Evolutionary conservation across 1,140 invertebrate species (phyloP).

Genomic region (Drosophila ficusphila): DNA sequence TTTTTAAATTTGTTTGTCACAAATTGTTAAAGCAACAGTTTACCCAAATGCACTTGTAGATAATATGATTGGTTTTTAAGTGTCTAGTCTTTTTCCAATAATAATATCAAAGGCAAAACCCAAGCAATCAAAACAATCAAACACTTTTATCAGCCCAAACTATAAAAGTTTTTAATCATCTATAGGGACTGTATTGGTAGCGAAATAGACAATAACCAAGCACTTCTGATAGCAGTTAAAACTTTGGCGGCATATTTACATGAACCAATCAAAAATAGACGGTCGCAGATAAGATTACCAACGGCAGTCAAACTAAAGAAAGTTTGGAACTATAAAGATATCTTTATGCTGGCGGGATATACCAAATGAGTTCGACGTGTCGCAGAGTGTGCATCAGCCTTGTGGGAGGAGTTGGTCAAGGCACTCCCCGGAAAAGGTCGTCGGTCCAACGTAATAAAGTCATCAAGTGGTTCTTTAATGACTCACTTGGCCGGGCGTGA

Average conservation of each 20-base stretch:
- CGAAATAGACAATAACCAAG: conserved; percentile 2
- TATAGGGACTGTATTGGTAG: neutral
- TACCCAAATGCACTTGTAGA: no score
- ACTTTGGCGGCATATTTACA: conserved; percentile 23
- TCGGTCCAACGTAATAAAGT: conserved; percentile 4
- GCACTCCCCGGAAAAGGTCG: conserved; percentile 31
- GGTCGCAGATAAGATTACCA: conserved; percentile 25
- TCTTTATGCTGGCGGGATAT: conserved; percentile 6
- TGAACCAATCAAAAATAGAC: conserved; percentile 15
- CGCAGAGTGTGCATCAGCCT: conserved; percentile 28
- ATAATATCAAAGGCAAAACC: no score
- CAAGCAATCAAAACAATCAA: neutral
- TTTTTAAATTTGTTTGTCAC: no score
- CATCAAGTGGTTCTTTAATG: conserved; percentile 36
- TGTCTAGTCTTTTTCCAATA: no score
- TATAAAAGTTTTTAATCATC: conserved; percentile 3
- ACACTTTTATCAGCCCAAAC: conserved; percentile 1
- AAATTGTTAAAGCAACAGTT: neutral
- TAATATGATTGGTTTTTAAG: no score
- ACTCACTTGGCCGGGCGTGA: conserved; percentile 8
- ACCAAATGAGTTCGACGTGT: conserved; percentile 9
- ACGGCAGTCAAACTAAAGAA: conserved; percentile 1
- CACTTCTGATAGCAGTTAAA: conserved; percentile 1
- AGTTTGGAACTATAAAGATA: conserved; percentile 17
- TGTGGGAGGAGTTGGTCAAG: conserved; percentile 32